A percentile compares a stretch with the other conserved stretches of the same genome.
These are phyloP conservation scores for Philhelius pedissequus DNA, from an alignment of 2,888 invertebrate species.

Conservation along the genomic window DNA sequence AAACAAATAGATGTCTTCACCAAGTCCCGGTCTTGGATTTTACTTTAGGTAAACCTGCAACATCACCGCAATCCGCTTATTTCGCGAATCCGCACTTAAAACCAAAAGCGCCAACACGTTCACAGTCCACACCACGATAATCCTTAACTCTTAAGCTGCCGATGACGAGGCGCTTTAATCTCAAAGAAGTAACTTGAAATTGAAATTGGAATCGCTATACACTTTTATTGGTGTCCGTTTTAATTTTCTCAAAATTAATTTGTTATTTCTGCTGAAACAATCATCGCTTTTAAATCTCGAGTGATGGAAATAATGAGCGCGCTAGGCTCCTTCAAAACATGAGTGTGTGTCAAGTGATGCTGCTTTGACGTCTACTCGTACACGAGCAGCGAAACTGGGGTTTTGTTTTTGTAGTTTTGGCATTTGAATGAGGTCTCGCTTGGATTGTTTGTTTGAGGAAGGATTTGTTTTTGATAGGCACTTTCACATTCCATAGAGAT, in stretches of 20 bases:
- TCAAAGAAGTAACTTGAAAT: not conserved
- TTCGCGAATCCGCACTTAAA: constrained; percentile 42
- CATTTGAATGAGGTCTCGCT: constrained; percentile 28
- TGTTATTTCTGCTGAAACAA: constrained; percentile 64
- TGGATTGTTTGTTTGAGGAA: constrained; percentile 7
- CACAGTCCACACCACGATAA: constrained; percentile 23
- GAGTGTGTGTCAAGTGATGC: constrained; percentile 45
- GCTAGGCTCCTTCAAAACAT: constrained; percentile 12
- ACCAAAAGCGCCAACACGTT: constrained; percentile 52
- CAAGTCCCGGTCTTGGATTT: not conserved
- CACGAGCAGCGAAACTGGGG: not conserved
- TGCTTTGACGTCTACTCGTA: constrained; percentile 10
- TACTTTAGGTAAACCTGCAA: constrained; percentile 37
- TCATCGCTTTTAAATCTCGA: constrained; percentile 37
- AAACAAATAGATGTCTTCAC: constrained; percentile 45
- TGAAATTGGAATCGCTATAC: constrained; percentile 23
- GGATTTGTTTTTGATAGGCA: not conserved
- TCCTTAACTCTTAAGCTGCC: constrained; percentile 28
- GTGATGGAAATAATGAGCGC: constrained; percentile 24
- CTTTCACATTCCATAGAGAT: constrained; percentile 42
- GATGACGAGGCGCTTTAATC: constrained; percentile 16
- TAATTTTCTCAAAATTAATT: constrained; percentile 57
- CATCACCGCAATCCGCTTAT: constrained; percentile 38
- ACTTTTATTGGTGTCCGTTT: constrained; percentile 31
- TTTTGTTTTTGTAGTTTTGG: constrained; percentile 6